phyloP scores from a whole-genome alignment of 2,888 invertebrate genomes.

The Sinohyriopsis cumingii region DNA sequence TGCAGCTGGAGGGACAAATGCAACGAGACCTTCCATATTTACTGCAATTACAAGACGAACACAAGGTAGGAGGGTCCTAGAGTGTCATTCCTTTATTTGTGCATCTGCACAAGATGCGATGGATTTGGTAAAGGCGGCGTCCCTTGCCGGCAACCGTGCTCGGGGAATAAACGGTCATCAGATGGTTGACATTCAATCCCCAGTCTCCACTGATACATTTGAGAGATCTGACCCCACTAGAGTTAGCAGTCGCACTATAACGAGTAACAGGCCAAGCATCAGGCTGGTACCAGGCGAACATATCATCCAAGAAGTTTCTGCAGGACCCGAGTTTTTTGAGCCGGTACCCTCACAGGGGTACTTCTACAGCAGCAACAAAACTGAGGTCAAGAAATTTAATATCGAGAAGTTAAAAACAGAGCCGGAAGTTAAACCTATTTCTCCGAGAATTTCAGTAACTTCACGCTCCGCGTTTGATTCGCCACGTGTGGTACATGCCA shows the following conservation, averaged over 20 bases:
- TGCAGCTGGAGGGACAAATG: constrained; percentile 49
- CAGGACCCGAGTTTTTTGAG: constrained; percentile 61
- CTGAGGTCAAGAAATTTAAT: constrained; percentile 61
- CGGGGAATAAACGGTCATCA: constrained; percentile 7
- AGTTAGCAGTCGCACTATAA: constrained; percentile 4
- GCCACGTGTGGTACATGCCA: no score
- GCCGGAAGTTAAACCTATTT: constrained; percentile 4
- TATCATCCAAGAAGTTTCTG: constrained; percentile 22
- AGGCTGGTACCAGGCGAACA: constrained; percentile 46
- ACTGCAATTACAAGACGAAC: constrained; percentile 67
- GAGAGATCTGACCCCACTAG: neutral
- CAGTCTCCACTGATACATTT: neutral
- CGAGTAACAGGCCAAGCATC: constrained; percentile 21
- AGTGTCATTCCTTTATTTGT: constrained; percentile 70
- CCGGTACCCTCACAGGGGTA: constrained; percentile 62
- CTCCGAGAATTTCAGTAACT: neutral
- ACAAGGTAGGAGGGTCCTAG: constrained; percentile 67
- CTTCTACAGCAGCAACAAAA: constrained; percentile 59
- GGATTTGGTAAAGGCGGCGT: constrained; percentile 89
- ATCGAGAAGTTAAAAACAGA: constrained; percentile 42
- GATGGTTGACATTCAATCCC: no score
- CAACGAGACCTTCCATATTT: constrained; percentile 68
- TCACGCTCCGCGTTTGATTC: no score
- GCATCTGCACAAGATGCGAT: constrained; percentile 94
- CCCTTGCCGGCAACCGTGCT: constrained; percentile 40